Evolutionary conservation across 2,888 invertebrate species (phyloP), one percentile per base, ranked within the genome.

Genomic region (Atherix ibis): DNA sequence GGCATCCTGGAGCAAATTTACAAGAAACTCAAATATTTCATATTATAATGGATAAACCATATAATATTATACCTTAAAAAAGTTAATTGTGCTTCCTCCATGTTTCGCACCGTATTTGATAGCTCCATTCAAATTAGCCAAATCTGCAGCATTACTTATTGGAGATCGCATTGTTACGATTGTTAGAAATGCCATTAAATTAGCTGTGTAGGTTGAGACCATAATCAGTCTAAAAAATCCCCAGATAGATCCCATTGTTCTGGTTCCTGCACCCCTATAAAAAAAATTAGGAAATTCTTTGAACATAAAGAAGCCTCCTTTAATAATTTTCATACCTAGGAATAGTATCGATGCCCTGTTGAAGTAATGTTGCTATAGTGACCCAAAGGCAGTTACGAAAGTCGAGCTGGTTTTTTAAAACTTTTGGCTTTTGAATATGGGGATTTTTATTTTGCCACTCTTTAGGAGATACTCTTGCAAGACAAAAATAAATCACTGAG

Each of bases 401-500:
- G 35, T 72, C 78, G 61, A 84, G 81, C 50, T 81, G 84, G 61
- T 87, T 91, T 51, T 84, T 79, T 38, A 88, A 67, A 33, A 74
- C 76, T 41, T 80, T 79, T 4, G 84, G 81, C 50, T 87, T 83
- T 47, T 80, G 78, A 40, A 84, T 75, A 52, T 84, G 85, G 0
- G 84, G 82, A 61, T 80, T 78, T 0, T 87, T 84, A 58, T 85
- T 87, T 45, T 77, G 78, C 85, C 85, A 87, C 62, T 92, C 91
- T 43, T 76, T 75, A 0, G 91, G 84, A 38, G 82, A 81, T 37
- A 84, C 59, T 48, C 88, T 70, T 24, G 79, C 88, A 49, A 87
- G 66, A 2, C 84, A 58, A 54, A 82, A 89, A 43, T 89, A 67
- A 33, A 80, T 67, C 14, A 80, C 60, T 4, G 87, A 84, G 2